These are phyloP conservation scores for Cynopterus brachyotis DNA, from an alignment of 2,113 vertebrate genomes.

Conservation along the genomic window DNA sequence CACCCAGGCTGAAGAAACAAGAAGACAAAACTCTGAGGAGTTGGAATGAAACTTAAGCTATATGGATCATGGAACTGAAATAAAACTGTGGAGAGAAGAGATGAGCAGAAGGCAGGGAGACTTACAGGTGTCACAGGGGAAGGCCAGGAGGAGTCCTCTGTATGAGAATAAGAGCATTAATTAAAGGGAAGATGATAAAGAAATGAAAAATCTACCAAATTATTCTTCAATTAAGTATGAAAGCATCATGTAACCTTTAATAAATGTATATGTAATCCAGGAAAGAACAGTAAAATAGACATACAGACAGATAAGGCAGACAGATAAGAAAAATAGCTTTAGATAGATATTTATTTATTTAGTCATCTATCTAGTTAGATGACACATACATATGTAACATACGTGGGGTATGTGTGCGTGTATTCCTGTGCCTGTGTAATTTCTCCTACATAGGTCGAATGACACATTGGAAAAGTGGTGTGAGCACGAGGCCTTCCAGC, in stretches of 20 bases:
- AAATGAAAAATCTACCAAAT: not conserved
- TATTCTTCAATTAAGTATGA: constrained; percentile 5
- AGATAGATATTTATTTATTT: too few species aligned
- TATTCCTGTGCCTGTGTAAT: not conserved
- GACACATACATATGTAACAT: not conserved
- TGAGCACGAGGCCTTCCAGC: not conserved
- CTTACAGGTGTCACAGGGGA: constrained; percentile 27
- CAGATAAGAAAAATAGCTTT: not conserved
- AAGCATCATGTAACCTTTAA: not conserved
- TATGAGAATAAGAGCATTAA: not conserved
- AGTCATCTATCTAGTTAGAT: not conserved
- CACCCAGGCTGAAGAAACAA: not conserved
- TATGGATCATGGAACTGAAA: not conserved
- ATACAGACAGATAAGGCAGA: not conserved
- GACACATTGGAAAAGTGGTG: not conserved
- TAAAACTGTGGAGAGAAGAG: constrained; percentile 34
- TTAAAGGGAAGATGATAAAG: constrained; percentile 32
- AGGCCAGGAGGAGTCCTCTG: not conserved
- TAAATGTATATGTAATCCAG: not conserved
- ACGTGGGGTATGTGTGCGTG: too few species aligned
- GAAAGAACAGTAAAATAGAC: not conserved
- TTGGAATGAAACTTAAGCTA: not conserved
- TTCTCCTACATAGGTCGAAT: not conserved
- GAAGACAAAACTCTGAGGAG: not conserved
- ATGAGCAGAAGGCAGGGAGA: constrained; percentile 52